phyloP scores from a whole-genome alignment of 2,888 invertebrate species.

The Acanthacorydalis orientalis region DNA sequence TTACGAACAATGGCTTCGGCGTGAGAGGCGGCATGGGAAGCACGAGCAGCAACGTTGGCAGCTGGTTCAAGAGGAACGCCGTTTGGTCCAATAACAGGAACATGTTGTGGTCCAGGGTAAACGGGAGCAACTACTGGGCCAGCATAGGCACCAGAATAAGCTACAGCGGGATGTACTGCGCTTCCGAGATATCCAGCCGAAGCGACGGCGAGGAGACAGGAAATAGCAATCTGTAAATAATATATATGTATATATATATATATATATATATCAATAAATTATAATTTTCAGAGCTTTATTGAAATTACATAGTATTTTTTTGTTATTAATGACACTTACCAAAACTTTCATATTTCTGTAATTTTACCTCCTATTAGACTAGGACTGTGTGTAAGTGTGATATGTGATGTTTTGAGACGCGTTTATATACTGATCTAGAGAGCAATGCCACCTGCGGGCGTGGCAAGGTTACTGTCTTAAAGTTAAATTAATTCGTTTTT shows the following conservation, averaged over 20 bases:
- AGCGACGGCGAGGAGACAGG: not conserved
- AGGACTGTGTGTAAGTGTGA: not conserved
- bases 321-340: not conserved
- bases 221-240: not conserved
- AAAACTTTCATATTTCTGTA: not conserved
- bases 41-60: constrained; percentile 4
- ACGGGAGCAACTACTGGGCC: too few species aligned
- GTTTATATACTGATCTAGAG: too few species aligned
- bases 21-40: not conserved
- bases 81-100: constrained; percentile 5
- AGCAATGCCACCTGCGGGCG: too few species aligned
- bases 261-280: too few species aligned
- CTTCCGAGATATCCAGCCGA: not conserved
- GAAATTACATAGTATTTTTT: too few species aligned
- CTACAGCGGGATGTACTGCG: too few species aligned
- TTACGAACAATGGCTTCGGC: not conserved
- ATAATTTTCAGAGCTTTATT: too few species aligned
- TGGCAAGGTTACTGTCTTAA: too few species aligned
- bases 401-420: too few species aligned
- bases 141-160: too few species aligned
- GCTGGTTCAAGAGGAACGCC: constrained; percentile 6
- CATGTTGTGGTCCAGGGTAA: not conserved
- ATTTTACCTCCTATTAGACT: not conserved
- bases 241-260: too few species aligned
- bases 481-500: too few species aligned